Percentiles rank a stretch among this genome's conserved stretches.
Evolutionary conservation across 2,113 vertebrate species (phyloP).

Genomic region (Vidua chalybeata): DNA sequence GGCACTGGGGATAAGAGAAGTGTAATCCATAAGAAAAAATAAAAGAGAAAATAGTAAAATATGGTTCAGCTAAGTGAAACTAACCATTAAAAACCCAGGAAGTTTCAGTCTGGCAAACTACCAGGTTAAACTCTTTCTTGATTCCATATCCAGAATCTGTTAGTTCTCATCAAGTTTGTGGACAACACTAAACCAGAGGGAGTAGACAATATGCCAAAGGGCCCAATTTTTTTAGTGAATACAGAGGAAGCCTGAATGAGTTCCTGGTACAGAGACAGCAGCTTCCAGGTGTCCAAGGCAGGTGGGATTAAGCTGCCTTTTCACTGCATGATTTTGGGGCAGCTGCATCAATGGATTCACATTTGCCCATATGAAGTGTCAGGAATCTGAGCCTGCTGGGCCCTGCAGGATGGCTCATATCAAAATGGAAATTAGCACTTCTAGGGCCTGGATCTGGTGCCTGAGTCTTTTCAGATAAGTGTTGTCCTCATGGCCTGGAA

Average conservation of each 20-base stretch:
- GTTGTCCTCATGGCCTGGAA: neutral
- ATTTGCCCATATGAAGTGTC: neutral
- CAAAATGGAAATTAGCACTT: neutral
- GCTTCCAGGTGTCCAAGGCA: neutral
- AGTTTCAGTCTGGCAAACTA: neutral
- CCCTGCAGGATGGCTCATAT: neutral
- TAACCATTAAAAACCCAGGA: neutral
- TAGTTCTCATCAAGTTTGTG: neutral
- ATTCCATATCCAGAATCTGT: neutral
- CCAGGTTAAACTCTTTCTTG: neutral
- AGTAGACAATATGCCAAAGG: neutral
- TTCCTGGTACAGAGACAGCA: neutral
- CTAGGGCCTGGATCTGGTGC: neutral
- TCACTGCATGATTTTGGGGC: neutral
- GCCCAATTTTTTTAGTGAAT: no score
- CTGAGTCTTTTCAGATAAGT: neutral
- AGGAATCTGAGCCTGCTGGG: neutral
- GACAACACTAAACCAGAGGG: neutral
- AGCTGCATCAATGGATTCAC: neutral
- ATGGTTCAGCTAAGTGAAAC: neutral
- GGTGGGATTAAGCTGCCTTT: neutral
- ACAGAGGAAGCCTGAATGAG: neutral
- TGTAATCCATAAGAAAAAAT: neutral
- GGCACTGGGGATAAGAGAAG: neutral
- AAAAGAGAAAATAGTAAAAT: neutral